Base-by-base conservation (phyloP, 2,888 invertebrate genomes). In the Chromoteleia sp. region DNA sequence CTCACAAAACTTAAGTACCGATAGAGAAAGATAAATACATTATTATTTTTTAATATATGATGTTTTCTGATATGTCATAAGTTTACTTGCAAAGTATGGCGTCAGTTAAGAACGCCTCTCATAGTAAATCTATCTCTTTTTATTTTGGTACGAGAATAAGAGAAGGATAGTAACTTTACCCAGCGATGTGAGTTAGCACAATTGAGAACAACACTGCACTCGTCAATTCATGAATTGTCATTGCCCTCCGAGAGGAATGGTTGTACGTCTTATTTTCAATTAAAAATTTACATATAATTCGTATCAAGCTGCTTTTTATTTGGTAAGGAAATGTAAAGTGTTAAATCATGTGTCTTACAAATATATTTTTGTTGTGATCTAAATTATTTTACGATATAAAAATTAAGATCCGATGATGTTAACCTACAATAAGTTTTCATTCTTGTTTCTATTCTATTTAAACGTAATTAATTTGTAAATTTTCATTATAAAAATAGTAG, bases 141-240 rank as follows among this genome's bases (percentile, higher is more conserved):
- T 41, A 41, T 33, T n/a, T n/a, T n/a, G n/a, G 6, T 8, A 33
- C 33, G 10, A 33, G 10, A 33, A 7, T 33, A 33, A 33, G 33
- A 33, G 1, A 33, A 33, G 10, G 33, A 33, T 10, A 33, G 10
- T n/a, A n/a, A n/a, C 33, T 33, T 25, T 25, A 6, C 6, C 33
- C 10, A 8, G 33, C 33, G 43, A 39, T 50, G 39, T 71, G 70
- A 71, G 70, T 71, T 71, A 39, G 70, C 70, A 71, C 58, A 71
- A 39, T 71, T 59, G 48, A 67, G 43, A 45, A 59, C 8, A 25
- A 10, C 41, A 15, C 15, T 67, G 54, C 29, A 5, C 2, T 36
- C 14, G 7, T 41, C 3, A 29, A 63, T 54, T 61, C 43, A 10
- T 30, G 33, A 50, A 50, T 50, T 71, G 70, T 70, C 70, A 70